Base-by-base conservation (phyloP, 2,888 invertebrate species). In the Drosophila prolongata region DNA sequence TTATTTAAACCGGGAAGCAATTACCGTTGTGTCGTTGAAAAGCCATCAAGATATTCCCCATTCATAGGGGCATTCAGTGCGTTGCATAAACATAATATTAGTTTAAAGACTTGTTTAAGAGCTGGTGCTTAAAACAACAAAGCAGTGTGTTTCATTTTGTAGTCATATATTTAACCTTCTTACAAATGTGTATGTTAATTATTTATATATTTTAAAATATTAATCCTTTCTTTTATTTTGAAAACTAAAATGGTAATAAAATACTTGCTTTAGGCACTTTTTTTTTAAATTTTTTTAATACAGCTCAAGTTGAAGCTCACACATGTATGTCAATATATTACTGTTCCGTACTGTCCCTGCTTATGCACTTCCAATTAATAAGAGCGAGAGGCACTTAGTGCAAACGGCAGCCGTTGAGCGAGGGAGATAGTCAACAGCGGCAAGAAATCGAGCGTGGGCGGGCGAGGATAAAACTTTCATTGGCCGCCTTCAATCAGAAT, bases 311-410 rank as follows among this genome's bases (percentile, higher is more conserved):
- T 10, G 1, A 3, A 42, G 16, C 16, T 11, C 42, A 9, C 11
- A 42, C 3, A 9, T 10, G 16, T 10, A 10, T 8, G 1, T 1
- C 46, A 6, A 27, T 65, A 52, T 34, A 66, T 9, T 30, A 5
- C 2, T 14, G 27, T n/a, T 34, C 47, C 70, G 8, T 40, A 69
- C 59, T 69, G 68, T 69, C 13, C 40, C 30, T 58, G 52, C 75
- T 67, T 73, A 83, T 89, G 82, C 87, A 87, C 89, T 89, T 84
- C 78, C 82, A 78, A 61, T 89, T 89, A 89, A 89, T 80, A 78
- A 80, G 72, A 71, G 58, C 19, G 61, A 71, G 59, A 61, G 43
- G 24, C 11, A 35, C 38, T 43, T 47, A 47, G 27, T 30, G 59
- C 38, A 46, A 57, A 61, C 37, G 47, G 62, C 47, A 62, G 47